Evolutionary conservation across 1,140 invertebrate genomes (phyloP).

Genomic region (Cydia strobilella): DNA sequence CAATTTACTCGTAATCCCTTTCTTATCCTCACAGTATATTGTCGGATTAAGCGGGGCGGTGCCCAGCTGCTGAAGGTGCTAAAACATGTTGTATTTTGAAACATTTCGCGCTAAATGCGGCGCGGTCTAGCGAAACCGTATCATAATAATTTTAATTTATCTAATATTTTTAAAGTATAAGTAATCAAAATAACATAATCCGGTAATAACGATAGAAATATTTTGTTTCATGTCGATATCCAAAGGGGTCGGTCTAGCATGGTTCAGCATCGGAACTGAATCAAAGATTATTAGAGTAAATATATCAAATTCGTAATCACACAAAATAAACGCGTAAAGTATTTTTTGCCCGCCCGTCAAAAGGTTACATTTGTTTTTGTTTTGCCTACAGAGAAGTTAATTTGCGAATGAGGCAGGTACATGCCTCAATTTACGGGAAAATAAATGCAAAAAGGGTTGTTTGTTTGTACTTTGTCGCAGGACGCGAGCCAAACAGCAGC

Average conservation of each 20-base stretch:
- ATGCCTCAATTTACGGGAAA: constrained; percentile 44
- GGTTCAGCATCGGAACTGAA: neutral
- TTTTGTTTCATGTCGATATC: no score
- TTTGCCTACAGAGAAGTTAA: constrained; percentile 30
- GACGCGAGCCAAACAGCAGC: constrained; percentile 62
- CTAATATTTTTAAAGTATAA: no score
- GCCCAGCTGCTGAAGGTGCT: constrained; percentile 1
- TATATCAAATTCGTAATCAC: constrained; percentile 28
- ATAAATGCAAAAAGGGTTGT: constrained; percentile 55
- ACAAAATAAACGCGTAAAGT: constrained; percentile 27
- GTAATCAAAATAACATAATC: no score
- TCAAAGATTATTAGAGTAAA: constrained; percentile 7
- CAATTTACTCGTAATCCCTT: constrained; percentile 24
- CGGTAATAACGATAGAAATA: no score
- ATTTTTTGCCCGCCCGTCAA: constrained; percentile 2
- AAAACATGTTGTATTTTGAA: neutral
- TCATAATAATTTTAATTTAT: no score
- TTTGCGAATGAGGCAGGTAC: constrained; percentile 31
- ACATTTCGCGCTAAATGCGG: neutral
- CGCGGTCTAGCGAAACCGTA: no score
- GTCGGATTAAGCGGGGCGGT: neutral
- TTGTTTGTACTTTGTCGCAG: constrained; percentile 53
- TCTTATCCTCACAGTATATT: constrained; percentile 20
- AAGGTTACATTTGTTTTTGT: constrained; percentile 20
- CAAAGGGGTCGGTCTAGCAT: no score